Percentiles rank a stretch among this genome's conserved stretches.
These are phyloP conservation scores for Rhinoraja longicauda DNA, from an alignment of 2,797 vertebrate species.

Conservation along the genomic window DNA sequence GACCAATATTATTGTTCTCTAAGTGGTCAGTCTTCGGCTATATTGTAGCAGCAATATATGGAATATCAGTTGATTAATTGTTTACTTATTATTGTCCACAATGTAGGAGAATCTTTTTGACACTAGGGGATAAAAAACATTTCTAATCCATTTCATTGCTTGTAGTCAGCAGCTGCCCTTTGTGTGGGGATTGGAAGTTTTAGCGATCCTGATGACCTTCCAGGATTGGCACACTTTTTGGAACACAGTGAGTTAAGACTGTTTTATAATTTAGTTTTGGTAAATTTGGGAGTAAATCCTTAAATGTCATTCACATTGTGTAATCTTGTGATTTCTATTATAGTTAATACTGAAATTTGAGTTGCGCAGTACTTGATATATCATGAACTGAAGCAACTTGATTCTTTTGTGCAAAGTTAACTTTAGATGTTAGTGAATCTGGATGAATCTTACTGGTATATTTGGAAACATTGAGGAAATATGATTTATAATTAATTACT, in stretches of 20 bases:
- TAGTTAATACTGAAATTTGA: background rate
- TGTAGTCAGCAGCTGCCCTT: conserved; percentile 87
- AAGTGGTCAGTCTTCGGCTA: background rate
- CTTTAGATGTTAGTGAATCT: background rate
- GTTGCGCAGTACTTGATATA: background rate
- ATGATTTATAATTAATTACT: background rate
- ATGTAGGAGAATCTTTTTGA: background rate
- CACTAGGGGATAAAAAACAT: background rate
- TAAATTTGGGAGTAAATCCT: background rate
- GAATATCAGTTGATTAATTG: background rate
- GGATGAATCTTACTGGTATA: background rate
- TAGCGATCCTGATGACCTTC: conserved; percentile 88
- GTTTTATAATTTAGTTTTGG: conserved; percentile 7
- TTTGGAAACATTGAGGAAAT: background rate
- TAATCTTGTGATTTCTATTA: background rate
- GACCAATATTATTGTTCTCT: background rate
- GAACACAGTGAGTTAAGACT: conserved; percentile 81
- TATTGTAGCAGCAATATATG: background rate
- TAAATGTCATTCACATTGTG: background rate
- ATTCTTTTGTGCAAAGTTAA: background rate
- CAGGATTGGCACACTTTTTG: conserved; percentile 92
- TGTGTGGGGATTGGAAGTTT: conserved; percentile 89
- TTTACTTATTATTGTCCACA: background rate
- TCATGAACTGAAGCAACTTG: background rate
- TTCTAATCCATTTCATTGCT: conserved; percentile 7